phyloP scores from a whole-genome alignment of 2,797 vertebrate genomes.

The Gambelia wislizenii region DNA sequence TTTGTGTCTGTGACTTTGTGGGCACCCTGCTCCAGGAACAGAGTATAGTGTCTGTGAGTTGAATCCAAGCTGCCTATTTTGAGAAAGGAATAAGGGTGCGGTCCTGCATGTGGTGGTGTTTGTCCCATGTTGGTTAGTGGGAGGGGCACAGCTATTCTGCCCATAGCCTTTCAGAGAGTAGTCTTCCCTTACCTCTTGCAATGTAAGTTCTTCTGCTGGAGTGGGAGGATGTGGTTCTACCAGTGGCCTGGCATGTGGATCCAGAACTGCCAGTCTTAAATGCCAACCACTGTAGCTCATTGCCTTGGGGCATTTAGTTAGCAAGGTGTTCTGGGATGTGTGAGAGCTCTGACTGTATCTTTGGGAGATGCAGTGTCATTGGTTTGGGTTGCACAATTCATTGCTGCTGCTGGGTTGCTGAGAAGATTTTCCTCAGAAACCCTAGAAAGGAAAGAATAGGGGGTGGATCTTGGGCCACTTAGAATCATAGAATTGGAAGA shows the following conservation, averaged over 20 bases:
- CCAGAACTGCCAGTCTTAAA: neutral
- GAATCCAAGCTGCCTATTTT: neutral
- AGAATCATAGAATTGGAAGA: too few species aligned
- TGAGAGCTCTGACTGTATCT: neutral
- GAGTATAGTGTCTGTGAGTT: neutral
- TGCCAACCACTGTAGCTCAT: neutral
- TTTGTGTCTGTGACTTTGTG: neutral
- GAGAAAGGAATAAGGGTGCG: neutral
- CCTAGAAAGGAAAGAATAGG: neutral
- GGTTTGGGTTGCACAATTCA: neutral
- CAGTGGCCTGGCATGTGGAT: neutral
- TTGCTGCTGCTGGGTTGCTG: neutral
- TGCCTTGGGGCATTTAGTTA: neutral
- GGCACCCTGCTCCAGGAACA: neutral
- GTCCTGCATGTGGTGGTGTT: neutral
- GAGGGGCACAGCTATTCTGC: neutral
- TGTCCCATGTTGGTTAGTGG: neutral
- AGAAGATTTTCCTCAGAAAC: neutral
- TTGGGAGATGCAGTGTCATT: neutral
- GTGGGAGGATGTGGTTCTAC: neutral
- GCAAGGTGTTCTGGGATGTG: neutral
- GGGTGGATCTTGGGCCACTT: accelerated
- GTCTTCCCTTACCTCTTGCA: neutral
- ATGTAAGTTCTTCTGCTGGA: neutral
- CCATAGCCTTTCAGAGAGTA: neutral